These are phyloP conservation scores for Pelagia noctiluca DNA, from an alignment of 30 jellyfish, hydroid and myxozoan genomes.

Conservation along the genomic window DNA sequence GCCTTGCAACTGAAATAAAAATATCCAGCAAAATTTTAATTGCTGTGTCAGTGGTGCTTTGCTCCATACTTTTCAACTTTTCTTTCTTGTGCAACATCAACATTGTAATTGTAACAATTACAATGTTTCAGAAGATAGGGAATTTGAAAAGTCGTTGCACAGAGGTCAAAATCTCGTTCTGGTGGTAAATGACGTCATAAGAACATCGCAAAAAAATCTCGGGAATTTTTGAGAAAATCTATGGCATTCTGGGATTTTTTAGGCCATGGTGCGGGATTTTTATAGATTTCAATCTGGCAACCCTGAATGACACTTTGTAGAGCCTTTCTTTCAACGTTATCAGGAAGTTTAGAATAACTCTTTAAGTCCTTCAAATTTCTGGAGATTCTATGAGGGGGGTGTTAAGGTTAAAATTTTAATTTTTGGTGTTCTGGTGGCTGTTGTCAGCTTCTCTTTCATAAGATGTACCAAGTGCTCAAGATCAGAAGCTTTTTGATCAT, in stretches of 20 bases:
- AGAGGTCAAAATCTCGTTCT: conserved; percentile 36
- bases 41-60: conserved; percentile 14
- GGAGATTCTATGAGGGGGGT: no score
- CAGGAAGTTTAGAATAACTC: no score
- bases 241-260: conserved; percentile 49
- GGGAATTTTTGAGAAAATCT: conserved; percentile 23
- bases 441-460: no score
- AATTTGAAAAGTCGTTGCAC: conserved; percentile 26
- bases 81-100: background rate
- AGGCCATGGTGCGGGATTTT: conserved; percentile 48
- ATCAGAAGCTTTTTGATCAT: no score
- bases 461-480: no score
- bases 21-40: conserved; percentile 24
- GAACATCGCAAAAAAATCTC: conserved; percentile 22
- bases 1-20: conserved; percentile 17
- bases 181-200: conserved; percentile 34
- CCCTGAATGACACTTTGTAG: no score
- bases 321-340: no score
- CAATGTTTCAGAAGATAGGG: background rate
- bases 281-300: conserved; percentile 27
- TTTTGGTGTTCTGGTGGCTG: no score
- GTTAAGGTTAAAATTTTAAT: no score
- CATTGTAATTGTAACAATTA: background rate
- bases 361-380: no score
- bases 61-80: background rate